These are phyloP conservation scores for Paedocypris sp. DNA, from an alignment of 2,113 vertebrate genomes.

Conservation along the genomic window DNA sequence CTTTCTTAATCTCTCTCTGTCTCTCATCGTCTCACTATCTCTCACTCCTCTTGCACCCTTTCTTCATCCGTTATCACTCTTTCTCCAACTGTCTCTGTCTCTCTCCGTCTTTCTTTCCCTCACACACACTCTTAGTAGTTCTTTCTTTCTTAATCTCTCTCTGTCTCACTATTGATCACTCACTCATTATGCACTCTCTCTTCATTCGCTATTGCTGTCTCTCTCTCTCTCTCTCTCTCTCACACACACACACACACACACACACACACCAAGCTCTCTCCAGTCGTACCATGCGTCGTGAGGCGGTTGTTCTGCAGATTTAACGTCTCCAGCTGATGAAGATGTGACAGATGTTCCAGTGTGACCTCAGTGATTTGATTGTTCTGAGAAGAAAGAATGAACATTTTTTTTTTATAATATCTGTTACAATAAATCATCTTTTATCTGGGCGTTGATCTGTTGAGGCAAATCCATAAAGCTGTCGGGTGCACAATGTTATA, in stretches of 20 bases:
- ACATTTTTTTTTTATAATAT: no score
- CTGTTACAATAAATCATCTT: background rate
- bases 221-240: background rate
- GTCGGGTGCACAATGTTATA: no score
- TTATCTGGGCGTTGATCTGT: no score
- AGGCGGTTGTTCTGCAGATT: constrained; percentile 96
- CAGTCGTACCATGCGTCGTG: constrained; percentile 72
- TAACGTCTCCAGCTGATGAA: constrained; percentile 80
- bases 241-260: no score
- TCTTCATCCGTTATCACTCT: background rate
- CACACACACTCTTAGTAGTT: background rate
- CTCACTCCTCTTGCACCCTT: background rate
- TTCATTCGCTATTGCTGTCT: constrained; percentile 9
- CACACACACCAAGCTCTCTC: no score
- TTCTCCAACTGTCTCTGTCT: constrained; percentile 11
- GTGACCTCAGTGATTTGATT: constrained; percentile 87
- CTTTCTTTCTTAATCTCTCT: constrained; percentile 11
- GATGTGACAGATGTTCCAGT: constrained; percentile 75
- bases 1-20: background rate
- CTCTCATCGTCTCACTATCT: constrained; percentile 7
- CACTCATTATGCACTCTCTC: background rate
- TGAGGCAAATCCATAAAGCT: no score
- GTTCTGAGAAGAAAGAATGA: constrained; percentile 62
- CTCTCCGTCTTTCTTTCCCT: background rate
- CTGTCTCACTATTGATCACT: background rate